phyloP scores from a whole-genome alignment of 92 coral and sea anemone species.

The Parazoanthus atlanticus region DNA sequence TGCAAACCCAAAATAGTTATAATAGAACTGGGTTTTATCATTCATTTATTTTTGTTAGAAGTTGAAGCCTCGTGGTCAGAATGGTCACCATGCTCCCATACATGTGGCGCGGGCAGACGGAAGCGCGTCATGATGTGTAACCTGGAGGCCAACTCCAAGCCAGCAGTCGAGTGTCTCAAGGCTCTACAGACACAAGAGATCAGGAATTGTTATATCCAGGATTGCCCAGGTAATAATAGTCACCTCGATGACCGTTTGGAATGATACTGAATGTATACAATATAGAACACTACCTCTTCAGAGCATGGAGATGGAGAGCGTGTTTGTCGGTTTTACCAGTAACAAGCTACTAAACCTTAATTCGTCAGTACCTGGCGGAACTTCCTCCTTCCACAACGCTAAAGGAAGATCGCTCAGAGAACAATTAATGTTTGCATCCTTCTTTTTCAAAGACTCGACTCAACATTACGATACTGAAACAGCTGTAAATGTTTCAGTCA shows the following conservation, averaged over 20 bases:
- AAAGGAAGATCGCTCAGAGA: no score
- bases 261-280: no score
- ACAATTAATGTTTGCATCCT: no score
- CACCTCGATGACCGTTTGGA: neutral
- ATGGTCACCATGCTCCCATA: conserved; percentile 85
- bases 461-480: no score
- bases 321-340: no score
- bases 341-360: no score
- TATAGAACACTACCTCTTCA: no score
- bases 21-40: neutral
- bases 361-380: no score
- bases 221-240: conserved; percentile 70
- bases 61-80: conserved; percentile 80
- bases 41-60: neutral
- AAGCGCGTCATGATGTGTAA: conserved; percentile 80
- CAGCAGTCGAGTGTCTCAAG: conserved; percentile 67
- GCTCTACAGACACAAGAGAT: conserved; percentile 71
- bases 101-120: conserved; percentile 80
- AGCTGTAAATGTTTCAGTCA: no score
- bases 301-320: no score
- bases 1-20: neutral
- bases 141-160: conserved; percentile 52
- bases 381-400: no score
- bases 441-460: no score
- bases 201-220: conserved; percentile 66